Evolutionary conservation across 2,888 invertebrate species (phyloP), one percentile per base, ranked within the genome.

Genomic region (Cephus runcator): DNA sequence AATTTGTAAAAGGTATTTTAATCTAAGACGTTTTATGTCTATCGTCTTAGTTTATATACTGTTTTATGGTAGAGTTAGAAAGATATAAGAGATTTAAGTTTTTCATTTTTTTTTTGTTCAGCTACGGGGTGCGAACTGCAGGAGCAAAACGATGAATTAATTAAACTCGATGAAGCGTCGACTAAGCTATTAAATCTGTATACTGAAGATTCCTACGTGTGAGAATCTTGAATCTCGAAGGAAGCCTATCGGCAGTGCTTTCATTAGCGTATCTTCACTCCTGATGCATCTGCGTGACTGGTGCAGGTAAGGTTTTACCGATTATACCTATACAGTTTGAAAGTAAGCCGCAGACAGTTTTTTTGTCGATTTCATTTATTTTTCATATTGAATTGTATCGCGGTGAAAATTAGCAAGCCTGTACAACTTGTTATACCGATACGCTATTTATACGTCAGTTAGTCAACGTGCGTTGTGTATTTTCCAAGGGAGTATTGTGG

Each of bases 81-180:
- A 23, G 56, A 23, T 23, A 56, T 15, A 23, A 56, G 56, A 23
- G 23, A 56, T 23, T 56, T 56, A 56, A 23, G 56, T 9, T 71
- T 31, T 23, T 34, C 12, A 33, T 30, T 12, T 69, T 69, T 69
- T 1, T 69, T 1, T 69, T n/a, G 4, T 31, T 71, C 12, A 31
- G 15, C 30, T 12, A 31, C 71, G 11, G 4, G 71, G 71, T 71
- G 71, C 31, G 12, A 34, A 15, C 12, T 12, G 30, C 71, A 34
- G 71, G 1, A 88, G 88, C 89, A 90, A 90, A 89, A 89, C 87
- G 88, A 89, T 90, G 88, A 89, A 88, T 90, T 88, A 90, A 90
- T 90, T 90, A 90, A 90, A 86, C 80, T 80, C 75, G 82, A 75
- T 80, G 79, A 77, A 56, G 56, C 56, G 23, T 79, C 79, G 79